phyloP scores from a whole-genome alignment of 2,113 vertebrate species.

The Laterallus jamaicensis region DNA sequence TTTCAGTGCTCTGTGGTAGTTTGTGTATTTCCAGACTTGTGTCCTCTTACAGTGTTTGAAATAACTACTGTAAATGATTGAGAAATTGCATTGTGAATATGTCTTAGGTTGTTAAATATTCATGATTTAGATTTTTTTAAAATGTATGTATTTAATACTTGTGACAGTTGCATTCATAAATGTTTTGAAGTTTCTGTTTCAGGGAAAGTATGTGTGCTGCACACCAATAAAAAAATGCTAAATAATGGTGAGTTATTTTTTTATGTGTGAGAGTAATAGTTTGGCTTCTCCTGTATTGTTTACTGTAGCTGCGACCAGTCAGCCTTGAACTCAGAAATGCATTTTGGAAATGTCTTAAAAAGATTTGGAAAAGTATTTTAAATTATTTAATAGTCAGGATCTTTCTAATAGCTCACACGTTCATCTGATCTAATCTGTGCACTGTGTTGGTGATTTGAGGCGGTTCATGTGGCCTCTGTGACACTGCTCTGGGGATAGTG shows the following conservation, averaged over 20 bases:
- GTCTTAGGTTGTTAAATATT: constrained; percentile 5
- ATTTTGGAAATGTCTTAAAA: not conserved
- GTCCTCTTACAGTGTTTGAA: not conserved
- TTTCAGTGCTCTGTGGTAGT: constrained; percentile 25
- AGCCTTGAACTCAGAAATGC: not conserved
- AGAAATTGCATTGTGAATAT: not conserved
- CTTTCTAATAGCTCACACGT: not conserved
- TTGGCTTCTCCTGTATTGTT: not conserved
- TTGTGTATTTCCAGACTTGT: not conserved
- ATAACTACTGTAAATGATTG: not conserved
- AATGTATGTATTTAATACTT: constrained; percentile 52
- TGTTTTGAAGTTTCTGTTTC: constrained; percentile 39
- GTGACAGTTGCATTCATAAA: constrained; percentile 12
- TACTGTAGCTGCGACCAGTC: not conserved
- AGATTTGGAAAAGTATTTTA: too few species aligned
- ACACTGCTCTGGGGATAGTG: not conserved
- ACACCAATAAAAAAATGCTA: constrained; percentile 50
- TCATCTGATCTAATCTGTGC: not conserved
- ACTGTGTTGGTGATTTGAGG: not conserved
- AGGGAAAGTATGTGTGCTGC: constrained; percentile 7
- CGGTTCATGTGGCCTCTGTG: not conserved
- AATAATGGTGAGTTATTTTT: not conserved
- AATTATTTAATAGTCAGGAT: not conserved
- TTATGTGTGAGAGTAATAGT: not conserved
- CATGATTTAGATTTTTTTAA: not conserved